Evolutionary conservation across 2,888 invertebrate species (phyloP), one percentile per base, ranked within the genome.

Genomic region (Fissipunctia ypsillon): DNA sequence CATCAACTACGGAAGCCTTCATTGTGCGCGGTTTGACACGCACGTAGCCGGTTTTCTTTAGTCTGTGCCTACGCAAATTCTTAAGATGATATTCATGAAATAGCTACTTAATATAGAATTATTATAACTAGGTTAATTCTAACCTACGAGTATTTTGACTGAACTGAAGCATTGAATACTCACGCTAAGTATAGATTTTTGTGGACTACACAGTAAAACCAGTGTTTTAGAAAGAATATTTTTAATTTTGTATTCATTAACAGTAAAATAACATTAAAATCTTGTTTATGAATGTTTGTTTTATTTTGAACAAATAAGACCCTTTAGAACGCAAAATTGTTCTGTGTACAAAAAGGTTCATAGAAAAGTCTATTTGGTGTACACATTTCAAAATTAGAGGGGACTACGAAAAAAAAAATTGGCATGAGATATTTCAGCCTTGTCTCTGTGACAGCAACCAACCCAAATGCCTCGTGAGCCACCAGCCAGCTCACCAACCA

Each of bases 221-320:
- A 50, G 35, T 57, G 57, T 50, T 41, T 22, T 19, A 31, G 2
- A 50, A 41, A 52, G 6, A 28, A 52, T 73, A 65, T 38, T 65
- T 48, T 74, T 52, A 60, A 43, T 73, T 65, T 60, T 59, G 22
- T 73, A 64, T 43, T 48, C 3, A 14, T 69, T 57, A 41, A 50
- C 43, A 73, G 50, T 71, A 57, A 63, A 74, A 50, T 74, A 50
- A 56, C 54, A 59, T 14, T 31, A 25, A 69, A 64, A 64, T 48
- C 10, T 45, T 64, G 45, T 73, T 65, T 52, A 38, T 12, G n/a
- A 28, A 38, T 64, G 16, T 50, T 59, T 72, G 65, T 74, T 73
- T 74, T 43, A 67, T 61, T 25, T 67, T 28, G 22, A 28, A 52
- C 25, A 0, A 0, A 56, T 66, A 22, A 54, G 22, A 4, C 25